Base-by-base conservation (phyloP, 1,140 invertebrate species). In the Rhopalosiphum maidis region DNA sequence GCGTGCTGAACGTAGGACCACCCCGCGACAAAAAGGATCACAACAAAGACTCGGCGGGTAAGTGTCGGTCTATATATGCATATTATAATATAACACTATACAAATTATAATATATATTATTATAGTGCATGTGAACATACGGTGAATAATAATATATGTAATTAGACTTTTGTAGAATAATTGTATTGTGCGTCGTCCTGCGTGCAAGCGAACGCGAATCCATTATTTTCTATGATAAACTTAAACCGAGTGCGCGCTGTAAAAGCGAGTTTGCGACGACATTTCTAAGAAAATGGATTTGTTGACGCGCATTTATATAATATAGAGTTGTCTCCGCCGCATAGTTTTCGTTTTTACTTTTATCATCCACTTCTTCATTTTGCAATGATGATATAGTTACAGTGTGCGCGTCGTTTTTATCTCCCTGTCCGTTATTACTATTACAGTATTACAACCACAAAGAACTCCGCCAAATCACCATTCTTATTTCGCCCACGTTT, bases 1-100 rank as follows among this genome's bases (percentile, higher is more conserved):
- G 93, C n/a, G 83, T 85, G 5, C 83, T 91, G 23, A 94, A 94
- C 87, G 93, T 93, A 8, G 93, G 93, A 54, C 91, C 91, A 37
- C 91, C 91, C 43, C 85, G 82, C 6, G 91, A 93, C 77, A 93
- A 86, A 41, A 86, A 85, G 0, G 91, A 93, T 54, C 91, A 93
- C 91, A 86, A 93, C 48, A 85, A 93, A 7, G 91, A 90, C 30
- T 68, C 88, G 35, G 2, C 54, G 37, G 89, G 89, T 90, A 41
- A 90, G 55, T 89, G 55, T 89, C 23, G 41, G 2, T 37, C 15
- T n/a, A 77, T 11, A 30, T 30, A 60, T 54, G 11, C 48, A 77
- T 68, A 68, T 30, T 60, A 60, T 15, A n/a, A 51, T 54, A 5
- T 22, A 54, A 54, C 22, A 54, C 2, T 54, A n/a, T 77, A 51